A percentile compares a stretch with the other conserved stretches of the same genome.
Evolutionary conservation across 1,140 invertebrate species (phyloP).

Genomic region (Diploscapter pachys): DNA sequence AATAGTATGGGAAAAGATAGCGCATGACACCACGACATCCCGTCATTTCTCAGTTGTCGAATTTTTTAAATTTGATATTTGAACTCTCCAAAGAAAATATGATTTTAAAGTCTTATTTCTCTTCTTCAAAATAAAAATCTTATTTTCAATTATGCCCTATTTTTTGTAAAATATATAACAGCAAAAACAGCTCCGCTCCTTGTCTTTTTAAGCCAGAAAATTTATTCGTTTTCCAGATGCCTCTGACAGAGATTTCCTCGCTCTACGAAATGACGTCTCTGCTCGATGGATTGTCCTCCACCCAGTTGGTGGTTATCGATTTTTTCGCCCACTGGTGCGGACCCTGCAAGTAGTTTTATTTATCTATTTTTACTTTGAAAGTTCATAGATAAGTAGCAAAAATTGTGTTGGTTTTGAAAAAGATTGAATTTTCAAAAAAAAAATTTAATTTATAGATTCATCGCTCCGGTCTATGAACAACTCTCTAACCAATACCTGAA

Average conservation of each 20-base stretch:
- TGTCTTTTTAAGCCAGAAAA: too few species aligned
- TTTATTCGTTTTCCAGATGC: slow-evolving; percentile 3
- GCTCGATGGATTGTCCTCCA: slow-evolving; percentile 7
- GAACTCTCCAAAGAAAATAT: too few species aligned
- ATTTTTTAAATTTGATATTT: too few species aligned
- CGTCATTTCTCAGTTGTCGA: too few species aligned
- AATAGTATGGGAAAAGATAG: too few species aligned
- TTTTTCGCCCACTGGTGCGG: slow-evolving; percentile 46
- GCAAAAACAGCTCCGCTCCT: too few species aligned
- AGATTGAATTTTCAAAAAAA: too few species aligned
- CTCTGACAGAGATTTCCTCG: not conserved
- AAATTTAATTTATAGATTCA: not conserved
- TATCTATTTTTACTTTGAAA: too few species aligned
- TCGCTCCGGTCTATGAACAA: slow-evolving; percentile 46
- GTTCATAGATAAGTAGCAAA: too few species aligned
- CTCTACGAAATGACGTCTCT: slow-evolving; percentile 17
- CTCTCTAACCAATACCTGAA: slow-evolving; percentile 41
- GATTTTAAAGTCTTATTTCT: too few species aligned
- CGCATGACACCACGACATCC: too few species aligned
- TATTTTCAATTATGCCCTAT: not conserved
- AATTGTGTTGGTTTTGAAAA: too few species aligned
- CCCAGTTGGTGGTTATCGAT: slow-evolving; percentile 39
- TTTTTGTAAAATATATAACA: slow-evolving; percentile 8
- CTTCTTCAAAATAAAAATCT: not conserved
- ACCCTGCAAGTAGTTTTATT: slow-evolving; percentile 27